Evolutionary conservation across 2,113 vertebrate genomes (phyloP).

Genomic region (Delphinus delphis): DNA sequence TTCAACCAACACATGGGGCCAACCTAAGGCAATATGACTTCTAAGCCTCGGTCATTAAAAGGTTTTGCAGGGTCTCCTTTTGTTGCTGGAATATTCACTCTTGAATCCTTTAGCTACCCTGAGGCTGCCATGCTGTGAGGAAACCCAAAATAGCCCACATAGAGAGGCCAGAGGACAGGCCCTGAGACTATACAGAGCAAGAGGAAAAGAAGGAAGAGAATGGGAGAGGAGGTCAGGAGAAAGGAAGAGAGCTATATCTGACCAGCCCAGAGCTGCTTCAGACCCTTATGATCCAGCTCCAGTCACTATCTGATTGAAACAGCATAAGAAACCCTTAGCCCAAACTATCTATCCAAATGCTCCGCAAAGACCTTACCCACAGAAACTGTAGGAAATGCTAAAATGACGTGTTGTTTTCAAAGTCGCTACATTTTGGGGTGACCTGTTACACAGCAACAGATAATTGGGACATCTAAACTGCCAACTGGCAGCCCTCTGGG

Average conservation of each 20-base stretch:
- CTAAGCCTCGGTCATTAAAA: background rate
- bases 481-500: background rate
- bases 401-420: background rate
- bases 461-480: background rate
- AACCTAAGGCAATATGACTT: background rate
- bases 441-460: constrained; percentile 1
- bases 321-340: background rate
- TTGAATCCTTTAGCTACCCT: background rate
- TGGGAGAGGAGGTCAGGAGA: background rate
- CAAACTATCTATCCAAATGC: background rate
- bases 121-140: background rate
- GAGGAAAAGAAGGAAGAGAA: background rate
- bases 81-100: background rate
- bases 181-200: background rate
- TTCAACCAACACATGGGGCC: background rate
- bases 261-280: background rate
- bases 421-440: background rate
- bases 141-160: background rate
- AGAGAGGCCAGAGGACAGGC: background rate
- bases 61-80: background rate
- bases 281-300: background rate
- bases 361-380: background rate
- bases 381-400: constrained; percentile 19
- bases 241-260: background rate
- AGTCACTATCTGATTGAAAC: background rate